Percentiles rank a stretch among this genome's conserved stretches.
Conservation (phyloP, 2,797 vertebrate genomes). For the Fundulus diaphanus region DNA sequence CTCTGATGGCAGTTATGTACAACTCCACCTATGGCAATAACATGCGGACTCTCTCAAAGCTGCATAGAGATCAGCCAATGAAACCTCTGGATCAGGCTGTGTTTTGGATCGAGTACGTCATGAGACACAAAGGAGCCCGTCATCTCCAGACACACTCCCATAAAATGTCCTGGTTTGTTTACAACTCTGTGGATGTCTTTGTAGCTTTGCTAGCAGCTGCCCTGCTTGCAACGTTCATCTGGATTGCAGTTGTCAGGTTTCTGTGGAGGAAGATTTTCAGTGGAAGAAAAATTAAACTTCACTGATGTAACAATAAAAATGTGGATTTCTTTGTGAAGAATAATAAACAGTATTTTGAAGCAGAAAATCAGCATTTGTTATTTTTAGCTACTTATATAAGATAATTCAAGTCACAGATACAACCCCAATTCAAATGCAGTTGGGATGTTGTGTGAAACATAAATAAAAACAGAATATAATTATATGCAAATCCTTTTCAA, state of each 20-base stretch:
- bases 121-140: constrained; percentile 77
- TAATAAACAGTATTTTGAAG: neutral
- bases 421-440: too few species aligned
- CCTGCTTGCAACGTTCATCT: constrained; percentile 33
- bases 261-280: neutral
- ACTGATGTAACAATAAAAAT: neutral
- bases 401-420: too few species aligned
- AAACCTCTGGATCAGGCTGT: constrained; percentile 73
- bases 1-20: constrained; percentile 66
- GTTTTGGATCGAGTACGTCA: constrained; percentile 83
- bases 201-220: constrained; percentile 40
- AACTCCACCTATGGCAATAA: constrained; percentile 73
- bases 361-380: too few species aligned
- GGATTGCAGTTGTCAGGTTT: constrained; percentile 28
- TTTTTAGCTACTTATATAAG: too few species aligned
- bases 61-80: constrained; percentile 75
- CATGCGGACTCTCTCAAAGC: constrained; percentile 77
- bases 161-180: constrained; percentile 41
- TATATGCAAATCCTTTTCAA: too few species aligned
- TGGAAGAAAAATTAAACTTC: neutral
- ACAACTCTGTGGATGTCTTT: constrained; percentile 42
- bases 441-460: too few species aligned
- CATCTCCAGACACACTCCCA: constrained; percentile 69
- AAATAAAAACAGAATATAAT: too few species aligned
- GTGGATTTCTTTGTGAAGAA: neutral